phyloP scores from a whole-genome alignment of 1,140 invertebrate genomes.

The Calephelis nemesis region DNA sequence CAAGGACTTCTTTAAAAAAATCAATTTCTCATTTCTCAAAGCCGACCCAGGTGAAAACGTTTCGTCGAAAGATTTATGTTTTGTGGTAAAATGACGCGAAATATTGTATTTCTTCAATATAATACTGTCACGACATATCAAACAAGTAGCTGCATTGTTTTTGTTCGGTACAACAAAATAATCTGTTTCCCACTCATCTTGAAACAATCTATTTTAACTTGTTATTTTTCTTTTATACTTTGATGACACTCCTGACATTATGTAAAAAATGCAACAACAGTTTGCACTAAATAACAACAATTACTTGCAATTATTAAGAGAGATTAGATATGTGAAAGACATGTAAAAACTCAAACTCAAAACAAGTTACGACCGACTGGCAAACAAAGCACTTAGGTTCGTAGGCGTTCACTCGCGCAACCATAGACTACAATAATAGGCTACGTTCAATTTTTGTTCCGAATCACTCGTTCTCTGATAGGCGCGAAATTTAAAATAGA shows the following conservation, averaged over 20 bases:
- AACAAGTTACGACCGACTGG: constrained; percentile 10
- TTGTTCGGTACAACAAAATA: constrained; percentile 33
- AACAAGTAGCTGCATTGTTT: constrained; percentile 30
- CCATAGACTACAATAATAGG: not conserved
- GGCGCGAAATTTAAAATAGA: not conserved
- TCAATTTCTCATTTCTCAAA: constrained; percentile 35
- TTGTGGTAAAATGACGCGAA: constrained; percentile 25
- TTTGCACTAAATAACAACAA: not conserved
- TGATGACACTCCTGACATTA: constrained; percentile 24
- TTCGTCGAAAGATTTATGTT: constrained; percentile 27
- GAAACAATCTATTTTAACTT: constrained; percentile 30
- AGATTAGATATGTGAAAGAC: not conserved
- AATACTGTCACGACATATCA: constrained; percentile 30
- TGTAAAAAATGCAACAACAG: constrained; percentile 9
- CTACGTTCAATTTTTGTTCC: not conserved
- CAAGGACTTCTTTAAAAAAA: constrained; percentile 31
- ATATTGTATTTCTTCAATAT: constrained; percentile 31
- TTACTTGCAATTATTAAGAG: not conserved
- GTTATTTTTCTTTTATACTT: constrained; percentile 21
- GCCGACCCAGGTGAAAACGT: constrained; percentile 33
- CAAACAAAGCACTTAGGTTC: constrained; percentile 1
- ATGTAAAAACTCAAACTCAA: not conserved
- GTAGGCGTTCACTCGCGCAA: not conserved
- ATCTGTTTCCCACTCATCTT: constrained; percentile 30
- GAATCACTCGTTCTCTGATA: not conserved